Evolutionary conservation across 1,140 invertebrate genomes (phyloP).

Genomic region (Calliphora vicina): DNA sequence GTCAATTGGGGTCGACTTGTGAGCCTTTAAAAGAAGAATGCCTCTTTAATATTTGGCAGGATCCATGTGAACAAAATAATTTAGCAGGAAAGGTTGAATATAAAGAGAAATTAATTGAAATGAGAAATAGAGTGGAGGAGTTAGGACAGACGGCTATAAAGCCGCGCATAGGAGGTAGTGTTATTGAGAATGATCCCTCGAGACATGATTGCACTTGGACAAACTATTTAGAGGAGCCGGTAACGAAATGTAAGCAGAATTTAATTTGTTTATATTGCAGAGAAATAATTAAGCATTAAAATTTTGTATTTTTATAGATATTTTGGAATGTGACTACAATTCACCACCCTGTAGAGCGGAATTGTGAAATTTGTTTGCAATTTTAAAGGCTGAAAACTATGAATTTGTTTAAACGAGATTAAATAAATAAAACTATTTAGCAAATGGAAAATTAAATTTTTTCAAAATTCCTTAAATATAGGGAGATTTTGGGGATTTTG

Average conservation of each 20-base stretch:
- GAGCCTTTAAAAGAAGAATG: conserved; percentile 69
- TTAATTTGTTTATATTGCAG: not conserved
- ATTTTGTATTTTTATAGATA: not conserved
- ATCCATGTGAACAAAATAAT: conserved; percentile 82
- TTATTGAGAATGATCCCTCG: conserved; percentile 40
- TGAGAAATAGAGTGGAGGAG: conserved; percentile 42
- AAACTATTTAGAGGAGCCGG: conserved; percentile 38
- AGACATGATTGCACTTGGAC: conserved; percentile 53
- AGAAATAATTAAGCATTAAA: not conserved
- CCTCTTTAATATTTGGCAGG: conserved; percentile 75
- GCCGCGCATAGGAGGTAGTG: conserved; percentile 24
- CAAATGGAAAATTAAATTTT: too few relatives aligned
- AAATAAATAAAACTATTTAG: too few relatives aligned
- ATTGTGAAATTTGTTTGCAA: not conserved
- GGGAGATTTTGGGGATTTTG: too few relatives aligned
- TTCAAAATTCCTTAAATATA: too few relatives aligned
- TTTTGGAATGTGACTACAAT: conserved; percentile 7
- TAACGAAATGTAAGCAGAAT: conserved; percentile 11
- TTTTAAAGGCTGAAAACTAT: too few relatives aligned
- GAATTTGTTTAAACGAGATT: too few relatives aligned
- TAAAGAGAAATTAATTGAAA: conserved; percentile 39
- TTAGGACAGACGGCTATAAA: conserved; percentile 41
- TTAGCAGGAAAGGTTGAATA: conserved; percentile 64
- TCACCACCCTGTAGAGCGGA: not conserved
- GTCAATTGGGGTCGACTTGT: conserved; percentile 41